Evolutionary conservation across 2,113 vertebrate genomes (phyloP).

Genomic region (Chloebia gouldiae): DNA sequence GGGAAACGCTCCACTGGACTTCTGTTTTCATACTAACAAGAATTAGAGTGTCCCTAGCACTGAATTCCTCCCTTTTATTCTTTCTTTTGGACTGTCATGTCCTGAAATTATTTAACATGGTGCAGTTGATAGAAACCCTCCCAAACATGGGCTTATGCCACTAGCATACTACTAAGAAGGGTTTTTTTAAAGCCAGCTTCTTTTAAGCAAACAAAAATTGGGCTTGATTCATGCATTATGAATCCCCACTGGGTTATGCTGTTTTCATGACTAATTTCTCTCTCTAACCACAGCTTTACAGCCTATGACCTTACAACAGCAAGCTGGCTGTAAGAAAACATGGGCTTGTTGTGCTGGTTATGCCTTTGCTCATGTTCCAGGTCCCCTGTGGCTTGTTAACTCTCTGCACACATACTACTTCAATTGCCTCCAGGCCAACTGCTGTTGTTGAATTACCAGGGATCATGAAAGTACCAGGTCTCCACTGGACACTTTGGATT

Average conservation of each 20-base stretch:
- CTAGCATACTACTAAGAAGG: background rate
- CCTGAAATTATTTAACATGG: background rate
- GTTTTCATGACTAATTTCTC: constrained; percentile 78
- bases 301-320: constrained; percentile 70
- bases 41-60: background rate
- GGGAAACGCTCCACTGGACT: background rate
- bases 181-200: background rate
- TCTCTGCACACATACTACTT: constrained; percentile 49
- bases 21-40: background rate
- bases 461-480: background rate
- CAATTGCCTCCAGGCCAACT: constrained; percentile 29
- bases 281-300: constrained; percentile 66
- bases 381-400: constrained; percentile 69
- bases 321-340: constrained; percentile 69
- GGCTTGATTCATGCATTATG: constrained; percentile 53
- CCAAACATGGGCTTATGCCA: background rate
- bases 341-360: constrained; percentile 56
- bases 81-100: background rate
- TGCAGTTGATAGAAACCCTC: background rate
- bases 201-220: constrained; percentile 66
- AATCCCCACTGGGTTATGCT: constrained; percentile 60
- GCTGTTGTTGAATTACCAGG: background rate
- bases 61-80: background rate
- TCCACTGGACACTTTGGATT: background rate
- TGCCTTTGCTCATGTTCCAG: constrained; percentile 58